Percentiles rank a stretch among this genome's conserved stretches.
These are phyloP conservation scores for Phoxinus dragarum DNA, from an alignment of 2,797 vertebrate genomes.

Conservation along the genomic window DNA sequence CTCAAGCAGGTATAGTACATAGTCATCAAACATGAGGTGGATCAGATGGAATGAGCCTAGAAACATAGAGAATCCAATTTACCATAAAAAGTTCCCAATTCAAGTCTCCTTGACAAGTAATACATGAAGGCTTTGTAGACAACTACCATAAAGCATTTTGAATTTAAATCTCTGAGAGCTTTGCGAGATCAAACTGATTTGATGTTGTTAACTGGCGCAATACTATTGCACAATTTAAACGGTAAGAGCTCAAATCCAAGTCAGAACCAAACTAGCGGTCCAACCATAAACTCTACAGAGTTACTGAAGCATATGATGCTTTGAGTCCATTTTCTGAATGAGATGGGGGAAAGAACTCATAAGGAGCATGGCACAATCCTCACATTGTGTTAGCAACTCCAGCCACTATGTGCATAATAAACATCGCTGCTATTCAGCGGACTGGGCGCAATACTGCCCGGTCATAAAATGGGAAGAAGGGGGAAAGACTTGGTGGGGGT, in stretches of 20 bases:
- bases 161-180: not conserved
- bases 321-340: conserved; percentile 68
- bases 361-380: conserved; percentile 75
- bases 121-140: not conserved
- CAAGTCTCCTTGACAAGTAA: not conserved
- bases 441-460: conserved; percentile 67
- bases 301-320: conserved; percentile 70
- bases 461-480: conserved; percentile 82
- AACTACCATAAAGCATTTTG: not conserved
- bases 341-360: conserved; percentile 67
- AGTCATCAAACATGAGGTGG: conserved; percentile 99
- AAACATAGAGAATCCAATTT: conserved; percentile 32
- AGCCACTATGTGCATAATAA: conserved; percentile 73
- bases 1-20: conserved; percentile 96
- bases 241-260: not conserved
- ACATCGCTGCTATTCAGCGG: conserved; percentile 73
- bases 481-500: conserved; percentile 65
- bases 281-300: conserved; percentile 52
- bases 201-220: not conserved
- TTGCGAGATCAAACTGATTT: not conserved
- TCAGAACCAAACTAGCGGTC: conserved; percentile 16
- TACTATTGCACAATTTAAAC: not conserved
- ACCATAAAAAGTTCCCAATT: conserved; percentile 6
- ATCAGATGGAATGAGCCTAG: conserved; percentile 98
- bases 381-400: conserved; percentile 72